Percentiles rank a stretch among this genome's conserved stretches.
Evolutionary conservation across 2,888 invertebrate species (phyloP).

Genomic region (Acronicta psi): DNA sequence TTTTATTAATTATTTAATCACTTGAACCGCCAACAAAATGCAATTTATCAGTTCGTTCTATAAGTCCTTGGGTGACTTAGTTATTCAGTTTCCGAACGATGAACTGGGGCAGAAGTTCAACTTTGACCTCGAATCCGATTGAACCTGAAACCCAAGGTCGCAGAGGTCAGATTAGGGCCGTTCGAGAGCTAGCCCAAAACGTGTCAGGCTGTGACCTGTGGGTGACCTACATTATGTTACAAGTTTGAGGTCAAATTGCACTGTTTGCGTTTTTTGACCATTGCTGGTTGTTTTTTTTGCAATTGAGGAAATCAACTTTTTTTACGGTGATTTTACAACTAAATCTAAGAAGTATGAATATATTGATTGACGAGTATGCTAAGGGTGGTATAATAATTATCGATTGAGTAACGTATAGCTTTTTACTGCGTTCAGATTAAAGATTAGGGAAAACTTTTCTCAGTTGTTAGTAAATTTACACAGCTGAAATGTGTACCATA

Average conservation of each 20-base stretch:
- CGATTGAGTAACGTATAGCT: no score
- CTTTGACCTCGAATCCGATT: constrained; percentile 69
- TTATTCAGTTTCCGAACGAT: constrained; percentile 38
- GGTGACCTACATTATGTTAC: constrained; percentile 74
- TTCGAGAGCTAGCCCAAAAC: constrained; percentile 78
- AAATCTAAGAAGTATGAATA: no score
- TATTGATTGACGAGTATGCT: no score
- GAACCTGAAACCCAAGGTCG: constrained; percentile 76
- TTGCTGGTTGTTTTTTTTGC: neutral
- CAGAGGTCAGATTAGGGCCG: constrained; percentile 77
- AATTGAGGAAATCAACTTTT: neutral
- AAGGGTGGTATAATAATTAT: no score
- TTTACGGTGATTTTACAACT: neutral
- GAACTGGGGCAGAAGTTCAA: constrained; percentile 59
- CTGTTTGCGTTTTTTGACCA: constrained; percentile 49
- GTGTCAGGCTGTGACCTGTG: constrained; percentile 68
- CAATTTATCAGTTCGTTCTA: constrained; percentile 14
- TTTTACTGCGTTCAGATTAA: no score
- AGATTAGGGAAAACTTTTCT: no score
- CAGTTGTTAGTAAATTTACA: no score
- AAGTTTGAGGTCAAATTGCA: constrained; percentile 72
- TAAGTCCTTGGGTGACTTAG: constrained; percentile 36
- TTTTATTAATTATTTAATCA: no score
- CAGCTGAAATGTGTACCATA: no score
- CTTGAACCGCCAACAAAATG: neutral